Base-by-base conservation (phyloP, 2,888 invertebrate species). In the Enoplolaimus lenunculus region DNA sequence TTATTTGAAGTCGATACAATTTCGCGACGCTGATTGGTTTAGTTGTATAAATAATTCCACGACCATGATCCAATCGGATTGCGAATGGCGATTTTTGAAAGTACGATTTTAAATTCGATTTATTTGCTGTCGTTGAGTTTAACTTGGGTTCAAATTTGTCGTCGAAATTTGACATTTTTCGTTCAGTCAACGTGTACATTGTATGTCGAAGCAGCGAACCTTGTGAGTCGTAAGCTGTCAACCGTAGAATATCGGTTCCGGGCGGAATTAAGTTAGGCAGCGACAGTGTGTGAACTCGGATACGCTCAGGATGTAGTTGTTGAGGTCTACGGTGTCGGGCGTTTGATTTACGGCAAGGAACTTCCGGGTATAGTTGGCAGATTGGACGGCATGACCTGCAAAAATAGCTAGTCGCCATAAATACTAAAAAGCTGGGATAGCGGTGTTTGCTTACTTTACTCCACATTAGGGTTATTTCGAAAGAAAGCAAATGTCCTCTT, bases 171-270 rank as follows among this genome's bases (percentile, higher is more conserved):
- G 33, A 2, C 28, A 59, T 7, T 2, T 68, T 2, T 7, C 3
- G 35, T 7, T 7, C 2, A 3, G 68, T 26, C 3, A 21, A 57
- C 29, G 81, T 78, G 74, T 81, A 82, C 21, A 74, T 75, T 1
- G 81, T 80, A 59, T 77, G 75, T 2, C 74, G 74, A 26, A 83
- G 75, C 16, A 78, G 78, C 62, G 78, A 77, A 31, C 81, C 78
- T 34, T 78, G 73, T 68, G 81, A 80, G 74, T 84, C 81, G 75
- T 81, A 81, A 1, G 83, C 83, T 2, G 81, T 80, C 34, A 84
- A 77, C 21, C 81, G 76, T 26, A 83, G 80, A 35, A 84, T 79
- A 71, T 82, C 82, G 68, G 79, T 79, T 60, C 78, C 76, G 1
- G 80, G 76, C 2, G 79, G 76, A 16, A 83, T 76, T 3, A 82